Evolutionary conservation across 2,888 invertebrate species (phyloP).

Genomic region (Bembecia ichneumoniformis): DNA sequence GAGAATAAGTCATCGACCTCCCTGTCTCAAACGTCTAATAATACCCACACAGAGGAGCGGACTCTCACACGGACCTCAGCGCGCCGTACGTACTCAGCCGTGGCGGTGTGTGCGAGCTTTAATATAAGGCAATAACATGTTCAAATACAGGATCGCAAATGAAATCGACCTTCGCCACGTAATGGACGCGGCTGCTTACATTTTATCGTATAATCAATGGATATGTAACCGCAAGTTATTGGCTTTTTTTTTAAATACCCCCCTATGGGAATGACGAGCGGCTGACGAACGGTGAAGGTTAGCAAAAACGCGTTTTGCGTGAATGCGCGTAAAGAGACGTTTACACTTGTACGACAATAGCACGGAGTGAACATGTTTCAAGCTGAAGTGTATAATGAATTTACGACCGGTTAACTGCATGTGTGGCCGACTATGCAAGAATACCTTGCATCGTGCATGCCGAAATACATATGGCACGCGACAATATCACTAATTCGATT

Average conservation of each 20-base stretch:
- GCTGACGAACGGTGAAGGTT: neutral
- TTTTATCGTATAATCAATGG: conserved; percentile 21
- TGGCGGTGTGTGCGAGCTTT: conserved; percentile 17
- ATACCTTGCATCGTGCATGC: no score
- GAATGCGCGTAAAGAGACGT: neutral
- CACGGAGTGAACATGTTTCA: no score
- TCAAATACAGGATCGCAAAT: conserved; percentile 50
- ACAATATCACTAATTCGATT: no score
- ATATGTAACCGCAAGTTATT: conserved; percentile 11
- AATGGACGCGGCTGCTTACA: conserved; percentile 21
- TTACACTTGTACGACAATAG: neutral
- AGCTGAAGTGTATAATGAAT: no score
- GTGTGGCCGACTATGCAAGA: neutral
- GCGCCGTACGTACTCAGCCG: conserved; percentile 11
- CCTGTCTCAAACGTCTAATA: conserved; percentile 34
- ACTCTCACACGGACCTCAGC: conserved; percentile 20
- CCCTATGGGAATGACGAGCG: neutral
- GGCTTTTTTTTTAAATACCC: conserved; percentile 2
- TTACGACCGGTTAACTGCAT: neutral
- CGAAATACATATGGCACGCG: no score
- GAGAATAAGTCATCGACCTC: conserved; percentile 54
- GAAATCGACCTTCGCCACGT: conserved; percentile 50
- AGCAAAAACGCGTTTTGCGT: neutral
- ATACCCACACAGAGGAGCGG: conserved; percentile 27
- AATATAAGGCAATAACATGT: conserved; percentile 25